Evolutionary conservation across 2,888 invertebrate genomes (phyloP).

Genomic region (Andrena haemorrhoa): DNA sequence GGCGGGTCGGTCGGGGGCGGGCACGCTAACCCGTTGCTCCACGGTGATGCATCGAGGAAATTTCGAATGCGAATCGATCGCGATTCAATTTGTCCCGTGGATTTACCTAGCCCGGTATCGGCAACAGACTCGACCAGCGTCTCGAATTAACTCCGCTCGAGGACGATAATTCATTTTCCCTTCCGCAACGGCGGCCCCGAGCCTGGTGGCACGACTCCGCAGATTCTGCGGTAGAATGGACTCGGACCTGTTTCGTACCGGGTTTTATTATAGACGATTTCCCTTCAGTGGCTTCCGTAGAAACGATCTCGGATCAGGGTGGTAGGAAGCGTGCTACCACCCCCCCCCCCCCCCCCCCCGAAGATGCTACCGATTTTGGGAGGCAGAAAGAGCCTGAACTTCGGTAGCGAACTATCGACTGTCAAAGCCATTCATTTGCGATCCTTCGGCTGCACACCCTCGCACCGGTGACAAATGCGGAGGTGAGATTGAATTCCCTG

Average conservation of each 20-base stretch:
- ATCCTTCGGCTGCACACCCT: no score
- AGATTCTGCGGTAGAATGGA: not conserved
- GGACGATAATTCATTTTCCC: constrained; percentile 10
- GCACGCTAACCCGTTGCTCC: constrained; percentile 30
- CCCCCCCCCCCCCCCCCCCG: no score
- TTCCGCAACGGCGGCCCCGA: not conserved
- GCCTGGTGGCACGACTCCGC: not conserved
- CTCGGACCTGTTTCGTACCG: not conserved
- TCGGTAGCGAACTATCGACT: no score
- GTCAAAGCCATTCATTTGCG: no score
- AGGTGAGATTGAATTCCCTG: not conserved
- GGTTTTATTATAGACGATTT: no score
- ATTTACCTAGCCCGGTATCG: constrained; percentile 13
- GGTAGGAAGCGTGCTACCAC: no score
- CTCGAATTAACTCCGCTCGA: constrained; percentile 16
- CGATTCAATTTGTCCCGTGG: constrained; percentile 29
- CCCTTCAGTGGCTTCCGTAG: no score
- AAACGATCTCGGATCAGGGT: no score
- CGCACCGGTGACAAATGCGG: no score
- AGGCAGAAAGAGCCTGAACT: no score
- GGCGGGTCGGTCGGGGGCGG: not conserved
- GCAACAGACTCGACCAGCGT: constrained; percentile 11
- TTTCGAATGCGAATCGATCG: constrained; percentile 43
- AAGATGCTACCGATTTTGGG: no score
- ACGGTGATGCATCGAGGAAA: constrained; percentile 36